These are phyloP conservation scores for Cyanistes caeruleus DNA, from an alignment of 2,113 vertebrate species.

Conservation along the genomic window DNA sequence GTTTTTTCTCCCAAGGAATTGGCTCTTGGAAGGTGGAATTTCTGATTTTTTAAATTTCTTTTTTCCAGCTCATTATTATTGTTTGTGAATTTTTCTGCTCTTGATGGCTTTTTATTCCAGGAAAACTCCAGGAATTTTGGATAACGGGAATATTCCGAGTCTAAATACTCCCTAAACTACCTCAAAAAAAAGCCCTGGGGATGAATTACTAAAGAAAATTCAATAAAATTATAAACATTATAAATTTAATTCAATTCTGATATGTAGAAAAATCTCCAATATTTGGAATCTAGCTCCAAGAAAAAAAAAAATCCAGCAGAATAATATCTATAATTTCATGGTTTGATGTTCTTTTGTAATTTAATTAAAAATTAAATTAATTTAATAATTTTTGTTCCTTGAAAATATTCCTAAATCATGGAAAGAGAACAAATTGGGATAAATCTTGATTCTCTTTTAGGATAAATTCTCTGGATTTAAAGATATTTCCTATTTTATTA, in stretches of 20 bases:
- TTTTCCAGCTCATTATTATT: not conserved
- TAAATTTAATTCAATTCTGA: not conserved
- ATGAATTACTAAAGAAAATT: not conserved
- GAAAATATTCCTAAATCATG: not conserved
- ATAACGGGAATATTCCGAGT: not conserved
- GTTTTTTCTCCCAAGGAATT: not conserved
- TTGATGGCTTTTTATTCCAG: not conserved
- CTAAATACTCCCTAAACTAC: not conserved
- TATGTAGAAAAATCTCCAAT: not conserved
- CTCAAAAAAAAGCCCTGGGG: not conserved
- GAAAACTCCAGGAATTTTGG: not conserved
- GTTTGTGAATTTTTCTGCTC: not conserved
- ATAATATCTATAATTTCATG: rapidly evolving
- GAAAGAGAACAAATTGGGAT: not conserved
- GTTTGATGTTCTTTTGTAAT: not conserved
- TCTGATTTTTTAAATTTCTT: not conserved
- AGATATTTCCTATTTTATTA: not conserved
- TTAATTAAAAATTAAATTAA: no score
- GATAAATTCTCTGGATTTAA: not conserved
- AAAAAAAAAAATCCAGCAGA: not conserved
- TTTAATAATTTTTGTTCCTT: not conserved
- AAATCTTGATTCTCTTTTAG: not conserved
- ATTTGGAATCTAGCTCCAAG: not conserved
- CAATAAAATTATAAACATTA: not conserved
- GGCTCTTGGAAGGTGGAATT: not conserved